Conservation (phyloP, 2,888 invertebrate species). For the Xestobium rufovillosum region DNA sequence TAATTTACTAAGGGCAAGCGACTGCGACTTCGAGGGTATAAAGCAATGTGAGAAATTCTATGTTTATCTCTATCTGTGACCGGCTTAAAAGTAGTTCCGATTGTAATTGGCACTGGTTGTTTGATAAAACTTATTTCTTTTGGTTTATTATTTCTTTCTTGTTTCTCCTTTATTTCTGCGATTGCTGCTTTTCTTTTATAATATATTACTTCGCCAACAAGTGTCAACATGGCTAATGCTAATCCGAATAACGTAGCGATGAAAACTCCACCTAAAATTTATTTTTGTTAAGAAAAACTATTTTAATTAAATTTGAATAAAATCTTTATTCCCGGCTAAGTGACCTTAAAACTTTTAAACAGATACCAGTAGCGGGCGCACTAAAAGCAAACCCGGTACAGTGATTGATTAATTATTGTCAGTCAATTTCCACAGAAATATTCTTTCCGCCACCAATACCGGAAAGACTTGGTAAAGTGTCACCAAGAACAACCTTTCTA, state of each 20-base stretch:
- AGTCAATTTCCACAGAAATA: too few relatives aligned
- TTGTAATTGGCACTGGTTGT: conserved; percentile 27
- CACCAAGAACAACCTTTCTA: too few relatives aligned
- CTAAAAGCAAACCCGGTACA: too few relatives aligned
- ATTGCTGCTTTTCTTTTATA: conserved; percentile 51
- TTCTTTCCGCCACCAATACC: too few relatives aligned
- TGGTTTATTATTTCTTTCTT: conserved; percentile 15
- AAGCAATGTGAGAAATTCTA: conserved; percentile 28
- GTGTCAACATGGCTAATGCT: conserved; percentile 74
- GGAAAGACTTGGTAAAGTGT: too few relatives aligned
- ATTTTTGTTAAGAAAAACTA: conserved; percentile 4
- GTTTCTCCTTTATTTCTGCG: conserved; percentile 15
- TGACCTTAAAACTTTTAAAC: too few relatives aligned
- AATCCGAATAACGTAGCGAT: conserved; percentile 83
- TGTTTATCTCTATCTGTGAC: conserved; percentile 24
- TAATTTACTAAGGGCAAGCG: too few relatives aligned
- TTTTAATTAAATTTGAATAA: too few relatives aligned
- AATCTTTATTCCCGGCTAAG: conserved; percentile 6
- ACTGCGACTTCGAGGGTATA: conserved; percentile 36
- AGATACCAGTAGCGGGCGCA: too few relatives aligned
- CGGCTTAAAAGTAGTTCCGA: conserved; percentile 34
- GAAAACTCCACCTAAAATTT: conserved; percentile 74
- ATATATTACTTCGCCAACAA: conserved; percentile 75
- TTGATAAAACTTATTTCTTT: conserved; percentile 8
- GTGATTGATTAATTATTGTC: too few relatives aligned